Evolutionary conservation across 2,888 invertebrate species (phyloP), one percentile per base, ranked within the genome.

Genomic region (Miltochrista miniata): DNA sequence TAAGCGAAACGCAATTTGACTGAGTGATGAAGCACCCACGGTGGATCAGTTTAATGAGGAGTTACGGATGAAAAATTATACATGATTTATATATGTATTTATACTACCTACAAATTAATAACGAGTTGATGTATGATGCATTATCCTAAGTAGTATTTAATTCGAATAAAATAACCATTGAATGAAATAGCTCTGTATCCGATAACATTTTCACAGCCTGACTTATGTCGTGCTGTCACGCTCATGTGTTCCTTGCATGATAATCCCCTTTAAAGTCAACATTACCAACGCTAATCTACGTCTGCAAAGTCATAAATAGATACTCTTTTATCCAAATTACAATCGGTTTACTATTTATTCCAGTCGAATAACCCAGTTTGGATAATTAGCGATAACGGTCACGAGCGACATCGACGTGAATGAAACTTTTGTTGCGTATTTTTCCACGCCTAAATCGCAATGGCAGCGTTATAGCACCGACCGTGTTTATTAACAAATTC

Each of bases 1-100:
- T 90, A 91, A 90, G 90, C 83, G 88, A 86, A 90, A 90, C 89
- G 89, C 87, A 90, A 90, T 90, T 90, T 90, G 90, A 90, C 89
- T 90, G 90, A 91, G 87, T 90, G 90, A 90, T 90, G 86, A 87
- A 89, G 90, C 85, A 89, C 87, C 87, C 78, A 79, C 76, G 76
- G 82, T 83, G 85, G 85, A 90, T 90, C 86, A 85, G 82, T 88
- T 88, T 90, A 90, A 91, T 90, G 88, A 89, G 86, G 78, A 88
- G 83, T 83, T 81, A 78, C 87, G 75, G 74, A 82, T 83, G 87
- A 86, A 88, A 89, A 87, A 89, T 87, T 82, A 82, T 51, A 61
- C 55, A 55, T 54, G 58, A 69, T 61, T 66, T 63, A 60, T 57
- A 55, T 51, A 48, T 49, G 54, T 51, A 48, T 48, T 57, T 43